These are phyloP conservation scores for Echinometra lucunter DNA, from an alignment of 53 echinoderm and acorn worm species.

Conservation along the genomic window DNA sequence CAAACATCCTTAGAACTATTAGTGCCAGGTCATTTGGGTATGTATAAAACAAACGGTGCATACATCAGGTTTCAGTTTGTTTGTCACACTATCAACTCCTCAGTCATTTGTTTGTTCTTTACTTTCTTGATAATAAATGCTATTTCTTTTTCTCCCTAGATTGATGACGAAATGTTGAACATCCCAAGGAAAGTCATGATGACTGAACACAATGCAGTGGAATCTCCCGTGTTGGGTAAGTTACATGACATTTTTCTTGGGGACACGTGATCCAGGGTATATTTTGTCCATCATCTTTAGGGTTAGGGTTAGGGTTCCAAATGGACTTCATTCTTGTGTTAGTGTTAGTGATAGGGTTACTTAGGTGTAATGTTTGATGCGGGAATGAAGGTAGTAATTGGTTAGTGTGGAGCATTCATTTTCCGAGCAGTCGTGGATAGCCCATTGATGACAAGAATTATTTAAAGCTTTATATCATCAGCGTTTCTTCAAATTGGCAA, in stretches of 20 bases:
- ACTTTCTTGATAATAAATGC: not conserved
- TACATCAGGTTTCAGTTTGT: not conserved
- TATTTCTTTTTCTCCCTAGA: slow-evolving; percentile 60
- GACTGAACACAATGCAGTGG: slow-evolving; percentile 80
- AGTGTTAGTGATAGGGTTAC: too few species aligned
- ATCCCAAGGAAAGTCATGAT: slow-evolving; percentile 93
- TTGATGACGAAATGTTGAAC: slow-evolving; percentile 81
- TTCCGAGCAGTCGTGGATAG: too few species aligned
- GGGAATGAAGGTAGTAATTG: too few species aligned
- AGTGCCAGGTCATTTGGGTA: not conserved
- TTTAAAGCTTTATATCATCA: too few species aligned
- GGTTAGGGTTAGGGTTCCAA: too few species aligned
- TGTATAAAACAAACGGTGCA: not conserved
- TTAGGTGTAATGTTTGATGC: too few species aligned
- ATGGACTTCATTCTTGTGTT: too few species aligned
- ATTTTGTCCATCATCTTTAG: too few species aligned
- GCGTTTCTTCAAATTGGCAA: too few species aligned
- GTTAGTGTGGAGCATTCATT: too few species aligned
- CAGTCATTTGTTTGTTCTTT: not conserved
- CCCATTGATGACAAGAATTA: too few species aligned
- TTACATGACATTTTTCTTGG: not conserved
- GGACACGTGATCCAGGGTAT: too few species aligned
- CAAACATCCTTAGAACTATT: not conserved
- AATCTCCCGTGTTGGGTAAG: slow-evolving; percentile 79
- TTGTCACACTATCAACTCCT: not conserved